These are phyloP conservation scores for Odontamblyopus rebecca DNA, from an alignment of 2,797 vertebrate genomes.

Conservation along the genomic window DNA sequence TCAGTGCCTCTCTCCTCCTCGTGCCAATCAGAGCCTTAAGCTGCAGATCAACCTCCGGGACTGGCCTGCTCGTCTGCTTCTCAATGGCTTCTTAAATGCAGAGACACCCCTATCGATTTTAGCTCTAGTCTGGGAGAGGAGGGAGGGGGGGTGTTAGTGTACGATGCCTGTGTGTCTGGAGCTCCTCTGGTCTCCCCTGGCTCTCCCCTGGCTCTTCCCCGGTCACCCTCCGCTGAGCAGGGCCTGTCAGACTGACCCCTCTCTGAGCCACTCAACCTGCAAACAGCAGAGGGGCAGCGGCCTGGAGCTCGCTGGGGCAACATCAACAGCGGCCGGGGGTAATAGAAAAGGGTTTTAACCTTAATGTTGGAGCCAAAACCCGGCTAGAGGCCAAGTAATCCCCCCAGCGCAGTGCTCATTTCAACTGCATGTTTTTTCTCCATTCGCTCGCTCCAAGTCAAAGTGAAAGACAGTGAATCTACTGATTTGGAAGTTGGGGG, in stretches of 20 bases:
- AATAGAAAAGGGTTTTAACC: conserved; percentile 86
- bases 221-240: conserved; percentile 79
- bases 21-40: conserved; percentile 83
- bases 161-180: conserved; percentile 61
- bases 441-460: conserved; percentile 6
- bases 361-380: conserved; percentile 84
- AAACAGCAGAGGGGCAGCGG: conserved; percentile 77
- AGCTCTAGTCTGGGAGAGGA: conserved; percentile 57
- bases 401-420: conserved; percentile 74
- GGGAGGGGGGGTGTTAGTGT: conserved; percentile 38
- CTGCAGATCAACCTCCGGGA: conserved; percentile 79
- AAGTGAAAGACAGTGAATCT: conserved; percentile 2
- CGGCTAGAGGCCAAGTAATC: conserved; percentile 82
- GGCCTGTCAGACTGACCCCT: conserved; percentile 78
- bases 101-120: conserved; percentile 83
- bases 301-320: conserved; percentile 67
- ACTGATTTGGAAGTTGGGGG: background rate
- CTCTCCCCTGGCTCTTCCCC: conserved; percentile 62
- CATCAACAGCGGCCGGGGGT: conserved; percentile 77
- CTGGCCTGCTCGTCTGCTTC: conserved; percentile 75
- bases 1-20: conserved; percentile 73
- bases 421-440: conserved; percentile 59
- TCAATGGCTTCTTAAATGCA: conserved; percentile 81
- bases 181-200: conserved; percentile 32
- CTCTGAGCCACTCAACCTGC: conserved; percentile 79